A percentile compares a stretch with the other conserved stretches of the same genome.
Evolutionary conservation across 2,797 vertebrate species (phyloP).

Genomic region (Lagodon rhomboides): DNA sequence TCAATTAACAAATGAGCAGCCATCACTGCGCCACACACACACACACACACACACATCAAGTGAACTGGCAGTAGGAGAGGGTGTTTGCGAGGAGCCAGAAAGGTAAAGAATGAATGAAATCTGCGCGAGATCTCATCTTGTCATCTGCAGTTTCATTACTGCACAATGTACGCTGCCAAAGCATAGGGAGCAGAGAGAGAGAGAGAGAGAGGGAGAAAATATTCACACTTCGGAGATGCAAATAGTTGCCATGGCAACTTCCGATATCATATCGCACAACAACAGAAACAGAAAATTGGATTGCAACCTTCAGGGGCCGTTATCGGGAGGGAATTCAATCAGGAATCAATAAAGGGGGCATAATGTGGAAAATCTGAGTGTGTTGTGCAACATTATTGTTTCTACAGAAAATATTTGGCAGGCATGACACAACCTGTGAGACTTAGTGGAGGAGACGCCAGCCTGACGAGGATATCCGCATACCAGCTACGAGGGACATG

Average conservation of each 20-base stretch:
- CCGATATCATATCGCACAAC: constrained; percentile 60
- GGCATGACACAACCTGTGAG: constrained; percentile 56
- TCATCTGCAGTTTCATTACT: constrained; percentile 63
- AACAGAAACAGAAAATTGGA: constrained; percentile 51
- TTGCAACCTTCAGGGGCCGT: constrained; percentile 51
- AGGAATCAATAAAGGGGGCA: constrained; percentile 49
- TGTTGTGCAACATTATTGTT: constrained; percentile 26
- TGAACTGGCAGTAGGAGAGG: constrained; percentile 11
- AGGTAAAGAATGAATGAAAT: constrained; percentile 60
- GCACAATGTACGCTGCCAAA: constrained; percentile 48
- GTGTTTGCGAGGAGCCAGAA: constrained; percentile 23
- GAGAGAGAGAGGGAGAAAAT: constrained; percentile 2
- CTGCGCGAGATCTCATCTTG: constrained; percentile 32
- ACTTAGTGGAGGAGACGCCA: constrained; percentile 14
- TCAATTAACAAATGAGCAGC: constrained; percentile 82
- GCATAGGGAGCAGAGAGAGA: not conserved
- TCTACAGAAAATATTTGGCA: constrained; percentile 32
- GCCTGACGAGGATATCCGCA: constrained; percentile 60
- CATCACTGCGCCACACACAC: constrained; percentile 26
- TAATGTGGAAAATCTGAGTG: constrained; percentile 36
- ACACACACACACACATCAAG: constrained; percentile 8
- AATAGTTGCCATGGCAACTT: constrained; percentile 81
- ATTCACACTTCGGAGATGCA: constrained; percentile 69
- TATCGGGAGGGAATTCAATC: constrained; percentile 53
- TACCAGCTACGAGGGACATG: constrained; percentile 42